Evolutionary conservation across 23 tunicate genomes (phyloP), one percentile per base, ranked within the genome.

Genomic region (Phallusia fumigata): DNA sequence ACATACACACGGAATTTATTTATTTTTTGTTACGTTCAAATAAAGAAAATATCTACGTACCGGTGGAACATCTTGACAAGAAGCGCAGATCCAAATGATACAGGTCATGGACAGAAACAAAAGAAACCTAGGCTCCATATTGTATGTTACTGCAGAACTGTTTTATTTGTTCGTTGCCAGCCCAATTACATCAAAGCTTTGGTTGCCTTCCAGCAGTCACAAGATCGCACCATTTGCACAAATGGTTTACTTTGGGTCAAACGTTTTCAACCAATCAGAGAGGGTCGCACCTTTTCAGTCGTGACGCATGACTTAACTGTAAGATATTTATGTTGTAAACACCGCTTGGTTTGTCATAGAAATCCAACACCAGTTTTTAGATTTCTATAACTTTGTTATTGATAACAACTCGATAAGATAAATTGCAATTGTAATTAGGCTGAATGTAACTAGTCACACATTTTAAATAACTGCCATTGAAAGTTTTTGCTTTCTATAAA

Each of bases 11-110:
- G n/a, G n/a, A n/a, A n/a, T 40, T 40, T 40, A 10, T 3, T 40
- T 40, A 40, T 40, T 40, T 40, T 40, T 40, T 10, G 10, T 5
- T 40, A 40, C 47, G 47, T 3, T 3, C 47, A 40, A 40, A 65
- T 65, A 2, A 26, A 30, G 12, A 26, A 26, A 2, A 26, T 65
- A 30, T 65, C 32, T 33, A 32, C 77, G 26, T 74, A 74, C 77
- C 35, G 77, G 77, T 32, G 77, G 77, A 31, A 74, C n/a, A 31
- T 74, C 77, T 74, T 74, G 77, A 13, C 69, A 22, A 58, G 28
- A 6, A 21, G 28, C 28, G 69, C 69, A 58, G 28, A 24, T 24
- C 28, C 69, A 58, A 22, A 58, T 8, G 13, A 58, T 21, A 24
- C 69, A 58, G 28, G 3, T 58, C 11, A 58, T 16, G 5, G 13